Conservation (phyloP, 1,140 invertebrate species). For the Panagrolaimus sp. region DNA sequence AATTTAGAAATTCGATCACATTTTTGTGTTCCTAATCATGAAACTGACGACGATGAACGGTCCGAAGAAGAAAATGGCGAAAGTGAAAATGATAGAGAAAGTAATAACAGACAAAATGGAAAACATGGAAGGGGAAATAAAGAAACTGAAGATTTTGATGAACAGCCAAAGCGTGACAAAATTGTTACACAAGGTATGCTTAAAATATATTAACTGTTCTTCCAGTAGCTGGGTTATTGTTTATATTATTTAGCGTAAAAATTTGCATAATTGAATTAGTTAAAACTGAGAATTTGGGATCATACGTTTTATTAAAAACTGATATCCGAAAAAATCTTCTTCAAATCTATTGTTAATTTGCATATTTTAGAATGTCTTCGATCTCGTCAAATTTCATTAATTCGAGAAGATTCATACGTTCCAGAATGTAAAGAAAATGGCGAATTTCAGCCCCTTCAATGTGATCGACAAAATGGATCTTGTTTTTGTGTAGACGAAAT, state of each 20-base stretch:
- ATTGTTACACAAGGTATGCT: too few species aligned
- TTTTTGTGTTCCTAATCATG: neutral
- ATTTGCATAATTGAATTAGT: too few species aligned
- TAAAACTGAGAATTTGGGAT: too few species aligned
- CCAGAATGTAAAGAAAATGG: slow-evolving; percentile 6
- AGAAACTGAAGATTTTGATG: neutral
- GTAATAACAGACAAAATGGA: neutral
- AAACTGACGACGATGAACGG: neutral
- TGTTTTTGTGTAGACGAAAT: neutral
- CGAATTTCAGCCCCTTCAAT: neutral
- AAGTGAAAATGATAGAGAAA: neutral
- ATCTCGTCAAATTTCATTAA: neutral
- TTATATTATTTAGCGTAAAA: too few species aligned
- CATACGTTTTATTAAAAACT: too few species aligned
- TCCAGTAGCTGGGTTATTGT: too few species aligned
- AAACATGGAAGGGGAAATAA: neutral
- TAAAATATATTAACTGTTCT: too few species aligned
- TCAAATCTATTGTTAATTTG: neutral
- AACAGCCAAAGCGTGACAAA: too few species aligned
- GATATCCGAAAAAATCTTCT: too few species aligned
- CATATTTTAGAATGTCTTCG: neutral
- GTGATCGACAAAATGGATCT: slow-evolving; percentile 12
- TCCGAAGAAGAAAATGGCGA: neutral
- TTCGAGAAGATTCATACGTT: neutral
- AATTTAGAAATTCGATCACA: neutral